Conservation (phyloP, 2,113 vertebrate genomes). For the Acanthisitta chloris region DNA sequence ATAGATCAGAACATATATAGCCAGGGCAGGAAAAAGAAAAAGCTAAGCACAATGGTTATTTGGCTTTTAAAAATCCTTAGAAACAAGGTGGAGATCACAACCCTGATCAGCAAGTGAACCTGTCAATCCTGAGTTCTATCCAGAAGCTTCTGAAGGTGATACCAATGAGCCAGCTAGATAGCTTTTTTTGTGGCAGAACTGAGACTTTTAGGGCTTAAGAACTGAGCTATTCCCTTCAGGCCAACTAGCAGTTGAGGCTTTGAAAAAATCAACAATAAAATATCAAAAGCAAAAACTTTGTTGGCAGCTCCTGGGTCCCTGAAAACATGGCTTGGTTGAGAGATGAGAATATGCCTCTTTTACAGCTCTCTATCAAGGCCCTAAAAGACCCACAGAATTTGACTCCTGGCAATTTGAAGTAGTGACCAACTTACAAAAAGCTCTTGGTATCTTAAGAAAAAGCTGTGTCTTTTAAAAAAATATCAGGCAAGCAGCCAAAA, state of each 20-base stretch:
- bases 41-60: neutral
- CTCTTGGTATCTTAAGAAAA: neutral
- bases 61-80: neutral
- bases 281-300: conserved; percentile 39
- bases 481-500: neutral
- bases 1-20: neutral
- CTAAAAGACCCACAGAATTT: neutral
- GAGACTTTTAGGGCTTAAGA: conserved; percentile 20
- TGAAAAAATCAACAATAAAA: conserved; percentile 43
- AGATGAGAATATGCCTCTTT: neutral
- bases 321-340: neutral
- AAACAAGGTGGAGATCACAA: conserved; percentile 24
- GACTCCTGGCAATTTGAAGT: neutral
- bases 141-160: conserved; percentile 33
- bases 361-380: neutral
- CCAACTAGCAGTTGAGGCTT: neutral
- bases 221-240: conserved; percentile 29
- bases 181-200: neutral
- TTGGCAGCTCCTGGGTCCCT: neutral
- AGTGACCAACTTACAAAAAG: neutral
- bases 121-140: conserved; percentile 8
- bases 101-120: neutral
- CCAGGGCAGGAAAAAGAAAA: neutral
- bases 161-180: neutral
- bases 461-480: neutral